Evolutionary conservation across 2,888 invertebrate genomes (phyloP), one percentile per base, ranked within the genome.

Genomic region (Cataglyphis rosenhaueri): DNA sequence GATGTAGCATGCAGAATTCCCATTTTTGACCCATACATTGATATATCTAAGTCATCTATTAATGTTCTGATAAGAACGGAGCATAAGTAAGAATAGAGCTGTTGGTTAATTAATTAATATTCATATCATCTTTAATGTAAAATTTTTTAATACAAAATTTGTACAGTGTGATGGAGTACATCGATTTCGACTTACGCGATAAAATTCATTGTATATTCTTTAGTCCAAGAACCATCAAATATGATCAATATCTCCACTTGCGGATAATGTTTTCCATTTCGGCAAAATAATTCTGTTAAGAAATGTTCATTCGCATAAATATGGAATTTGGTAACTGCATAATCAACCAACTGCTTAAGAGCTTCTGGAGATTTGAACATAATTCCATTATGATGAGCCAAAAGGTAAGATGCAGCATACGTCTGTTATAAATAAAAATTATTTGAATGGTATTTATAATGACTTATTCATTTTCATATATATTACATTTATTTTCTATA

Each of bases 1-100:
- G 95, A 96, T 91, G 95, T 95, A 0, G 97, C 96, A 87, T 97
- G 96, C 41, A 97, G 94, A 38, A 97, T 93, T 0, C 96, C 96
- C 84, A 97, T 93, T 66, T 95, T 95, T 81, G 96, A 96, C 1
- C 96, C 96, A 88, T 96, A 95, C 88, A 95, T 94, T 8, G 95
- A 95, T 35, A 97, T 95, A 89, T 97, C 96, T 4, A 96, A 91
- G 41, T 95, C 95, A 76, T 96, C 96, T 32, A 96, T 95, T 57
- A 97, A 92, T 93, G 95, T 95, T 35, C 96, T 97, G 87, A 61
- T 93, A 92, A 87, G 25, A 76, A 44, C 59, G 65, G 1, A 29
- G 10, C 8, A 12, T 25, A 66, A 55, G n/a, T 21, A 9, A 64
- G 44, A 78, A 66, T 59, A 65, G 18, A 81, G 35, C 64, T 71